Evolutionary conservation across 2,888 invertebrate species (phyloP).

Genomic region (Tiphia femorata): DNA sequence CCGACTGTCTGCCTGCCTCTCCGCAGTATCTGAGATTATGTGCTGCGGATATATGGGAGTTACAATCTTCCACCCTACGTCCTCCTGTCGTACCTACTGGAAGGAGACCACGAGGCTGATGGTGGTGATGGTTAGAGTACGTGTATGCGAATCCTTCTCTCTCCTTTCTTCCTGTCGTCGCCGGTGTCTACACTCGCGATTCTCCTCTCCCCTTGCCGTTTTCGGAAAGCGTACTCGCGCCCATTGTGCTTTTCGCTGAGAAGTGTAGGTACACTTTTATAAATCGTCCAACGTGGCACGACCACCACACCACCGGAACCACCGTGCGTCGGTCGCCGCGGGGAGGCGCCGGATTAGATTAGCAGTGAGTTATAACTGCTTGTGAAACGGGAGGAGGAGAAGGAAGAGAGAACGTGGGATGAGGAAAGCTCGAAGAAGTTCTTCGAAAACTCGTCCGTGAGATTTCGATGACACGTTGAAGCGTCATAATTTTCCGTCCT

Average conservation of each 20-base stretch:
- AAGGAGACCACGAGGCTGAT: constrained; percentile 6
- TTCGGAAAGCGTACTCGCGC: constrained; percentile 18
- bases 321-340: constrained; percentile 18
- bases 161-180: constrained; percentile 8
- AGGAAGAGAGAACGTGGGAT: constrained; percentile 8
- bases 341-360: constrained; percentile 54
- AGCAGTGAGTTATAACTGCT: constrained; percentile 57
- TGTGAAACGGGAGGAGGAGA: constrained; percentile 20
- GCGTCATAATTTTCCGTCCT: background rate
- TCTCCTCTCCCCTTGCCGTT: constrained; percentile 17
- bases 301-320: constrained; percentile 5
- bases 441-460: background rate
- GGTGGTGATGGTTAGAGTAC: background rate
- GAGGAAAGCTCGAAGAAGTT: constrained; percentile 11
- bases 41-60: constrained; percentile 55
- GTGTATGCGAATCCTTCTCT: constrained; percentile 15
- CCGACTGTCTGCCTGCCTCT: constrained; percentile 18
- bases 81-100: constrained; percentile 30
- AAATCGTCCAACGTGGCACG: constrained; percentile 42
- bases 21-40: constrained; percentile 59
- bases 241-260: constrained; percentile 49
- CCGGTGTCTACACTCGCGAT: constrained; percentile 13
- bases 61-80: constrained; percentile 44
- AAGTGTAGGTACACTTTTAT: constrained; percentile 51
- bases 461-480: background rate